Conservation (phyloP, 2,797 vertebrate species). For the Paguma larvata region DNA sequence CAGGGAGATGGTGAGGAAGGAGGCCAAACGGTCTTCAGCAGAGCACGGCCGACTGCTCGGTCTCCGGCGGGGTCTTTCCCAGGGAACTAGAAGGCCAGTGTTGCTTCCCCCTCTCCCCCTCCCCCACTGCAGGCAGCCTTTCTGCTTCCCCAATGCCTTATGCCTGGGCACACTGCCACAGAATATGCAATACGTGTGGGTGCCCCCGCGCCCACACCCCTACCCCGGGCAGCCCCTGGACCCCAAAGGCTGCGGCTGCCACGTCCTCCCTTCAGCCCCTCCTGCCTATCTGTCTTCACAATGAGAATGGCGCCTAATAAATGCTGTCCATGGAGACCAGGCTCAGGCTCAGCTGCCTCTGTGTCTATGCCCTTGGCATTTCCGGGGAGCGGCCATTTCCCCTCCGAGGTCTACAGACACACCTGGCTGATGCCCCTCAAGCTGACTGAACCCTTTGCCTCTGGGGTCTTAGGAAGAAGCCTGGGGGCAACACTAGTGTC, state of each 20-base stretch:
- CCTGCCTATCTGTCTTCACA: conserved; percentile 83
- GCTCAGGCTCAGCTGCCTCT: conserved; percentile 72
- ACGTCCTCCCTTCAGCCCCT: conserved; percentile 62
- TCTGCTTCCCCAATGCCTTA: conserved; percentile 86
- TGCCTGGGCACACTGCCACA: conserved; percentile 85
- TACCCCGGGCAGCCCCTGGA: conserved; percentile 75
- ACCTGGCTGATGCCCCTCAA: accelerated
- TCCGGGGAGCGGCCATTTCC: background rate
- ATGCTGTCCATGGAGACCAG: conserved; percentile 84
- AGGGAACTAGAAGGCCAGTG: conserved; percentile 54
- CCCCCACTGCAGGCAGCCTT: conserved; percentile 80
- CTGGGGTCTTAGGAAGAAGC: background rate
- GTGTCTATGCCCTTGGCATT: background rate
- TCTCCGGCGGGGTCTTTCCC: conserved; percentile 40
- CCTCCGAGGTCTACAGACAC: background rate
- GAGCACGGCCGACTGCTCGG: background rate
- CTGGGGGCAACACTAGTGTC: background rate
- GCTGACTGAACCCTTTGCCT: background rate
- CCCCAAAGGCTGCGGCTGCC: conserved; percentile 75
- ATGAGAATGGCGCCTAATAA: conserved; percentile 85
- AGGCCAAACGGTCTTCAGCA: background rate
- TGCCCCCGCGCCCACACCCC: conserved; percentile 71
- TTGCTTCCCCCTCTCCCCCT: conserved; percentile 40
- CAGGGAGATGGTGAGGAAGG: conserved; percentile 72
- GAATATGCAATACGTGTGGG: conserved; percentile 86